phyloP scores from a whole-genome alignment of 2,888 invertebrate species.

The Pristionchus mayeri region DNA sequence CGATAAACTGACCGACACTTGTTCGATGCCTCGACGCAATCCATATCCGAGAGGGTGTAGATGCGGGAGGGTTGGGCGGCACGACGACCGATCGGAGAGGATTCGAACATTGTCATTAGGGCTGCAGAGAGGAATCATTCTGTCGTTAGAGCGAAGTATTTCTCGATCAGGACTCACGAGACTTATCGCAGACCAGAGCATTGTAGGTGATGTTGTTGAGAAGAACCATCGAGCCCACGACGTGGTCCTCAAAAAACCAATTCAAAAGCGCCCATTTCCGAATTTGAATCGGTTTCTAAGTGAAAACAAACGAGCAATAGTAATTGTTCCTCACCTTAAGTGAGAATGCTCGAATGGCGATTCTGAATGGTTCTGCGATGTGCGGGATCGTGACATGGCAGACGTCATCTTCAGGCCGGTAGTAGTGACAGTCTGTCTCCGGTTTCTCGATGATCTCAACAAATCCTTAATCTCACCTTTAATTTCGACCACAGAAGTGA shows the following conservation, averaged over 20 bases:
- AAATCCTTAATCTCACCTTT: neutral
- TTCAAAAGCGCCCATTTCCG: neutral
- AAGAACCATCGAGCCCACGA: slow-evolving; percentile 69
- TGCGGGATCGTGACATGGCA: slow-evolving; percentile 60
- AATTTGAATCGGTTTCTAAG: neutral
- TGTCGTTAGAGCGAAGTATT: too few species aligned
- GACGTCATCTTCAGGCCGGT: slow-evolving; percentile 55
- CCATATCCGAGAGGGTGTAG: slow-evolving; percentile 60
- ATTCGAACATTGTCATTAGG: slow-evolving; percentile 51
- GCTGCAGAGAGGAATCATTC: slow-evolving; percentile 20
- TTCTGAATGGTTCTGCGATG: slow-evolving; percentile 70
- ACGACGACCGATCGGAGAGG: slow-evolving; percentile 55
- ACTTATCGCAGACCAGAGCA: slow-evolving; percentile 68
- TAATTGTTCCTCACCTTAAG: slow-evolving; percentile 58
- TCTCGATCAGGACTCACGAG: slow-evolving; percentile 63
- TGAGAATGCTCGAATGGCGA: slow-evolving; percentile 71
- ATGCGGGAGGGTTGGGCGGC: slow-evolving; percentile 56
- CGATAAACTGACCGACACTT: slow-evolving; percentile 55
- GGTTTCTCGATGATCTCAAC: slow-evolving; percentile 63
- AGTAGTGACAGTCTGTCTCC: slow-evolving; percentile 69
- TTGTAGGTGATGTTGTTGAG: slow-evolving; percentile 69
- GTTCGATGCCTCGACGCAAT: slow-evolving; percentile 57
- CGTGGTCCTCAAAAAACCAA: slow-evolving; percentile 58
- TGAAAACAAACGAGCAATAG: neutral
- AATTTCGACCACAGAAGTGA: neutral